Percentiles rank a stretch among this genome's conserved stretches.
Conservation (phyloP, 1,140 invertebrate species). For the Panagrolaimus sp. region DNA sequence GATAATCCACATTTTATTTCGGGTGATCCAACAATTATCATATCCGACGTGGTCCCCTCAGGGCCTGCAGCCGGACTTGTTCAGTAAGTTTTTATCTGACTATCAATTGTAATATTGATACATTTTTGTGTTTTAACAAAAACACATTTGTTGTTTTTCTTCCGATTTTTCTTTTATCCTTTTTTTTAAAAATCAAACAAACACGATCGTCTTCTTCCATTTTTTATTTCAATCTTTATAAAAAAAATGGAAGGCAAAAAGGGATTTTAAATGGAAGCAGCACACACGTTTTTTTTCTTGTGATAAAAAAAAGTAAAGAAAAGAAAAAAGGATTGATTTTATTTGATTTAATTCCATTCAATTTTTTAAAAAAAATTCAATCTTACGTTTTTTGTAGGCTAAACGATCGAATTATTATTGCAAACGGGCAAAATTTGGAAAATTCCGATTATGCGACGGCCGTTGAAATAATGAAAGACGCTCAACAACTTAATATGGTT, state of each 20-base stretch:
- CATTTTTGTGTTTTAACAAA: too few relatives aligned
- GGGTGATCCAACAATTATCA: slow-evolving; percentile 91
- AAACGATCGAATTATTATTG: slow-evolving; percentile 91
- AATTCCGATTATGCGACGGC: slow-evolving; percentile 91
- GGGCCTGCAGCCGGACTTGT: slow-evolving; percentile 91
- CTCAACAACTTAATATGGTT: slow-evolving; percentile 63
- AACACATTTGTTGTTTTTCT: too few relatives aligned
- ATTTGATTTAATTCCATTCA: background rate
- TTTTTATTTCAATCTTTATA: too few relatives aligned
- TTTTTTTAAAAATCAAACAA: too few relatives aligned
- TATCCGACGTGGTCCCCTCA: slow-evolving; percentile 90
- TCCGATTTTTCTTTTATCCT: too few relatives aligned
- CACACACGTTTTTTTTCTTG: too few relatives aligned
- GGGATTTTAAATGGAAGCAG: too few relatives aligned
- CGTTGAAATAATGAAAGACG: slow-evolving; percentile 72
- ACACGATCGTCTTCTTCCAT: too few relatives aligned
- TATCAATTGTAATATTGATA: too few relatives aligned
- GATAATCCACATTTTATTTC: slow-evolving; percentile 97
- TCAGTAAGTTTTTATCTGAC: slow-evolving; percentile 63
- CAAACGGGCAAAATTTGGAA: slow-evolving; percentile 88
- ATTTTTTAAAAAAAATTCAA: slow-evolving; percentile 34
- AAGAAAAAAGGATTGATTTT: too few relatives aligned
- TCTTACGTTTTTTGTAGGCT: slow-evolving; percentile 68
- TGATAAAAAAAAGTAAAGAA: too few relatives aligned
- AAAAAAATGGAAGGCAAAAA: too few relatives aligned